A percentile compares a stretch with the other conserved stretches of the same genome.
Conservation (phyloP, 2,113 vertebrate species). For the Microcebus lehilahytsara region DNA sequence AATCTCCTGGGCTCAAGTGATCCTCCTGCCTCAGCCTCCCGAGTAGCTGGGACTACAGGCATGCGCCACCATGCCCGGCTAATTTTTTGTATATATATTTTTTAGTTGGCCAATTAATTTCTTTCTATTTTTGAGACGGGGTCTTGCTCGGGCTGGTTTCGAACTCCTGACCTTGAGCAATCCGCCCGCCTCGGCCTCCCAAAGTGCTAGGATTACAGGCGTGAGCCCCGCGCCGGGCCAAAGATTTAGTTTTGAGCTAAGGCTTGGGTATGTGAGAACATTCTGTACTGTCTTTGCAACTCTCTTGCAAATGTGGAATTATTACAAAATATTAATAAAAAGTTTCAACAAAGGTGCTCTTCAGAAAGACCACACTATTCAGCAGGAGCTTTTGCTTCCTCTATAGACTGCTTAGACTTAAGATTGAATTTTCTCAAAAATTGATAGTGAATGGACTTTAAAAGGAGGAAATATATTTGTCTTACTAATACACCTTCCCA, state of each 20-base stretch:
- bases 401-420: background rate
- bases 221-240: no score
- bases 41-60: no score
- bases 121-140: no score
- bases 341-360: background rate
- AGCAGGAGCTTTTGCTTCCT: background rate
- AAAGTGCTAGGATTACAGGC: no score
- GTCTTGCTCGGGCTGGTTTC: no score
- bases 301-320: background rate
- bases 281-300: background rate
- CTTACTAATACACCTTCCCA: background rate
- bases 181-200: no score
- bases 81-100: no score
- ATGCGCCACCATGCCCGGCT: no score
- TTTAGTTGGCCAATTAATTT: no score
- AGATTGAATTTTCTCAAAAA: background rate
- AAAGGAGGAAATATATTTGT: background rate
- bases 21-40: no score
- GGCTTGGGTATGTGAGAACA: background rate
- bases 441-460: background rate
- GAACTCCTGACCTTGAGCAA: no score
- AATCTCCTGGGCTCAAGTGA: no score
- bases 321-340: slow-evolving; percentile 7
- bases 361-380: background rate
- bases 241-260: background rate